Evolutionary conservation across 2,797 vertebrate species (phyloP), one percentile per base, ranked within the genome.

Genomic region (Sebastes hopkinsi): DNA sequence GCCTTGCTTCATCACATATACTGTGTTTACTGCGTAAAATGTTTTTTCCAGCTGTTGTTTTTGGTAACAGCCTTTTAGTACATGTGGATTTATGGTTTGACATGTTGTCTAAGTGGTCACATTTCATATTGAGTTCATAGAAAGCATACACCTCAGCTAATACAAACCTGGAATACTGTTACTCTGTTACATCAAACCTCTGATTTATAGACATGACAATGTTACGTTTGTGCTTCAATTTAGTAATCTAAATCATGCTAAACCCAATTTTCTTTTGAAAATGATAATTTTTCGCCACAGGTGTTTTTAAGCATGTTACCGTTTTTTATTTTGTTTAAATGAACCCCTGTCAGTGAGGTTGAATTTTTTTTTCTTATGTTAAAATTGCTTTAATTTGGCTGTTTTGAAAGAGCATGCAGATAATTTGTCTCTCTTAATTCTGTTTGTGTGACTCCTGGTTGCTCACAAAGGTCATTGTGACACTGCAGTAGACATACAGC

Each of bases 1-100:
- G 82, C 75, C 73, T 90, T 92, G 89, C 89, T 90, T 91, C 81
- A 87, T 93, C 87, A 87, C 83, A 88, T 88, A 67, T 77, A 71
- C 12, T 85, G 61, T 93, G 77, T 86, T 83, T 59, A 76, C 61
- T 77, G 23, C 14, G 36, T 79, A 70, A 9, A 66, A 46, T 86
- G 64, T 76, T 74, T 68, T 82, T 67, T 84, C 22, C 32, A 71
- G 75, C 12, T 72, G 42, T 82, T 76, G 23, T 82, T 77, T 64
- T 72, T 62, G 34, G 74, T 75, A 61, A 59, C 29, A 62, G 18
- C 29, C 23, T 58, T 78, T 87, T 58, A 23, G 69, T 32, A 64
- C 42, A 46, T 79, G 42, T 80, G 58, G 66, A 64, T 87, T 67
- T 60, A 67, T 81, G 79, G 29, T 88, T 88, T 71, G 18, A 52